Conservation (phyloP, 2,888 invertebrate genomes). For the Lasioglossum villosulum region DNA sequence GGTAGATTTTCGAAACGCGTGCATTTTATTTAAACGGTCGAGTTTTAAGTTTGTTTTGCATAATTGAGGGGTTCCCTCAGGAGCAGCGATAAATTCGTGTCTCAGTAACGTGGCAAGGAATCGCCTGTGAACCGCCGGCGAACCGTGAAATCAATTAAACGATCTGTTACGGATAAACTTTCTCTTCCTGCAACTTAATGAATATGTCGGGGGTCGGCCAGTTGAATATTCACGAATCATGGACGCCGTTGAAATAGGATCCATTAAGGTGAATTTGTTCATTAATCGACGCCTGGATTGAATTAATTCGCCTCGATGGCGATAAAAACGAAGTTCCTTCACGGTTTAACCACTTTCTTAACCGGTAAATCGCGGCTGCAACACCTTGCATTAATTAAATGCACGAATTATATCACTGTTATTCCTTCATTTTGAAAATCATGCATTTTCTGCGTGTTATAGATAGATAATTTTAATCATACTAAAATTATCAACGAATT, state of each 20-base stretch:
- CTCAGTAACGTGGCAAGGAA: constrained; percentile 21
- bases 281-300: constrained; percentile 17
- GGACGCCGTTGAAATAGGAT: constrained; percentile 10
- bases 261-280: constrained; percentile 25
- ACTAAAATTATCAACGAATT: too few relatives aligned
- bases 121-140: constrained; percentile 42
- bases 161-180: constrained; percentile 59
- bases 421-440: too few relatives aligned
- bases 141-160: constrained; percentile 65
- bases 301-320: neutral
- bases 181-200: constrained; percentile 53
- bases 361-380: neutral
- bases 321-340: neutral
- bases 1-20: neutral
- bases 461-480: neutral
- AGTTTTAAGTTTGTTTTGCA: constrained; percentile 21
- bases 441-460: neutral
- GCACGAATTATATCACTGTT: neutral
- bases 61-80: constrained; percentile 37
- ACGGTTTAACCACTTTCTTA: neutral
- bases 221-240: constrained; percentile 55
- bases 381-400: neutral
- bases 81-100: constrained; percentile 30
- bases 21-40: constrained; percentile 33
- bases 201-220: constrained; percentile 35